Percentiles rank a stretch among this genome's conserved stretches.
Evolutionary conservation across 2,113 vertebrate species (phyloP).

Genomic region (Naja naja): DNA sequence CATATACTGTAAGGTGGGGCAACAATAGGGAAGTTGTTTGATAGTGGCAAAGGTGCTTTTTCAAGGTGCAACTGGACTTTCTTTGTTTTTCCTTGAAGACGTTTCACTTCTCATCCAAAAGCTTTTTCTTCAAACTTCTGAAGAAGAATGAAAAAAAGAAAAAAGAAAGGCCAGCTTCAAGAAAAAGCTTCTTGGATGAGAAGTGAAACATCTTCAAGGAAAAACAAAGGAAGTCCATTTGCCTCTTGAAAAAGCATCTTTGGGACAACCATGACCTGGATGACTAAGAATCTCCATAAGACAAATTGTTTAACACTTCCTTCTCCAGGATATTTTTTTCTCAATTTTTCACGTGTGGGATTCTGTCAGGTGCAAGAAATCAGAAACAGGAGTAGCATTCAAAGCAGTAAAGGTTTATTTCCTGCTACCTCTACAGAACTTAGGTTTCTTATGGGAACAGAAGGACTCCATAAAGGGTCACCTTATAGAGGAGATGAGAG

Average conservation of each 20-base stretch:
- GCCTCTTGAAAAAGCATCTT: not conserved
- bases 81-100: too few species aligned
- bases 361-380: not conserved
- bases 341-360: not conserved
- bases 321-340: not conserved
- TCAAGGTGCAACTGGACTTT: not conserved
- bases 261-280: not conserved
- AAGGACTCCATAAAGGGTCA: not conserved
- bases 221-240: not conserved
- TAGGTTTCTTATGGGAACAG: not conserved
- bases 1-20: not conserved
- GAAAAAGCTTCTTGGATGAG: too few species aligned
- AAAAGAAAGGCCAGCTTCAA: not conserved
- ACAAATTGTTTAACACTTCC: not conserved
- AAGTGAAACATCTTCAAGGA: too few species aligned
- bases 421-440: not conserved
- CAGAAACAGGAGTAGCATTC: not conserved
- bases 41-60: not conserved
- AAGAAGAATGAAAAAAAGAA: not conserved
- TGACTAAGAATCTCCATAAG: not conserved
- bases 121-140: not conserved
- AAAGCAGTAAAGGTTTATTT: not conserved
- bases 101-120: not conserved
- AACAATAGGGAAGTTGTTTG: not conserved
- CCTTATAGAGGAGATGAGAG: not conserved